Base-by-base conservation (phyloP, 2,113 vertebrate species). In the Prolemur simus region DNA sequence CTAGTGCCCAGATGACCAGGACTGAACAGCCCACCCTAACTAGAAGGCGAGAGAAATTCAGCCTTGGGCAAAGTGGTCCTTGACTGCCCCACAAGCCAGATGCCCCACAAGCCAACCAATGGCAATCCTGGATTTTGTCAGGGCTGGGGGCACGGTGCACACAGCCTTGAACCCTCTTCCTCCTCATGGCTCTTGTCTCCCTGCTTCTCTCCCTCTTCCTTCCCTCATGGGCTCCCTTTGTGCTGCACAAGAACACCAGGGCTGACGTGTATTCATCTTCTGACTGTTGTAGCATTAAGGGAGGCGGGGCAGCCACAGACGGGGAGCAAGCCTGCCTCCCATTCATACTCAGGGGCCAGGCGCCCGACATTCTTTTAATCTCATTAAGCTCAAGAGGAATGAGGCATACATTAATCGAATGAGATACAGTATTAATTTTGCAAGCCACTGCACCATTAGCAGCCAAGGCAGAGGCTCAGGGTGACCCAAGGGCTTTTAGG, bases 331-430 rank as follows among this genome's bases (percentile, higher is more conserved):
- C 47, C 56, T 87, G 68, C 52, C 52, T 18, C 52, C 87, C 83
- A 91, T 92, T 83, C 54, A 63, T 85, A 83, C 93, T 91, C 87
- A 77, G 86, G 89, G 71, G 58, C 45, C 82, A 96, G 92, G 89
- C 3, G 2, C 60, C 14, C 2, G 13, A 64, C 49, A 66, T 94
- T 94, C 69, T 89, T 93, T 94, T 88, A 94, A 96, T 95, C 71
- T 63, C 2, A 6, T 92, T 95, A 96, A 87, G 32, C 71, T 87
- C 49, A 1, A n/a, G 82, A 94, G 81, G 84, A 95, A 71, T 80
- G 95, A 94, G 85, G 93, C 85, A 71, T 85, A 54, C 82, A 71
- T 94, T 92, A 81, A 98, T 52, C 82, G 68, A 94, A 95, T 96
- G 87, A 85, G 88, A 86, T 81, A 80, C 39, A 58, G 29, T 47